phyloP scores from a whole-genome alignment of 35 echinoderm and acorn worm genomes.

The Apostichopus parvimensis region DNA sequence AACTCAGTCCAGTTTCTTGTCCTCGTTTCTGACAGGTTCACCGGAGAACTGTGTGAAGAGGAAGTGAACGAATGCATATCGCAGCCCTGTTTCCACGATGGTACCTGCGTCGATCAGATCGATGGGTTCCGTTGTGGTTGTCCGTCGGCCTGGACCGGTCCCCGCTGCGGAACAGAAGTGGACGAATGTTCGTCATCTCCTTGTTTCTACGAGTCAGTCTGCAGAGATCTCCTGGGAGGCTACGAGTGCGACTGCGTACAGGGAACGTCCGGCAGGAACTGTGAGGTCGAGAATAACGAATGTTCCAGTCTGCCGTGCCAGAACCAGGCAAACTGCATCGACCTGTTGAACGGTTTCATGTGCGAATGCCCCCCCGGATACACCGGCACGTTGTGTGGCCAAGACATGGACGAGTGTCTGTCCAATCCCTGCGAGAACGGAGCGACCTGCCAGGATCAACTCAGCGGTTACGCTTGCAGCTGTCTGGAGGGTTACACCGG shows the following conservation, averaged over 20 bases:
- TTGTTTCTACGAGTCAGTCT: slow-evolving; percentile 69
- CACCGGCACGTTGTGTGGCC: slow-evolving; percentile 62
- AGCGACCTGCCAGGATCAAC: slow-evolving; percentile 64
- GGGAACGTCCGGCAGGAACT: slow-evolving; percentile 72
- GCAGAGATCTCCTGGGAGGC: slow-evolving; percentile 67
- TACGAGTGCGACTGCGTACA: slow-evolving; percentile 71
- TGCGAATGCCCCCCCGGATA: slow-evolving; percentile 72
- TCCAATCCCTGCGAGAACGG: slow-evolving; percentile 79
- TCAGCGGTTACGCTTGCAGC: slow-evolving; percentile 66
- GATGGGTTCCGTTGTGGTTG: slow-evolving; percentile 79
- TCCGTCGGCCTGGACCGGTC: slow-evolving; percentile 77
- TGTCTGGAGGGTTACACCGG: slow-evolving; percentile 72
- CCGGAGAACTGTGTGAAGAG: slow-evolving; percentile 46
- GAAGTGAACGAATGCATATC: slow-evolving; percentile 80
- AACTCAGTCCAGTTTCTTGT: no score
- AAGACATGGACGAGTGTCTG: slow-evolving; percentile 82
- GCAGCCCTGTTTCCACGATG: slow-evolving; percentile 66
- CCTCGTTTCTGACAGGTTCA: slow-evolving; percentile 20
- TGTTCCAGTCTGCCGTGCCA: slow-evolving; percentile 78
- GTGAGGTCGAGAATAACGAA: slow-evolving; percentile 83
- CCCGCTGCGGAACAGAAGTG: slow-evolving; percentile 62
- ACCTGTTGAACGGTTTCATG: slow-evolving; percentile 67
- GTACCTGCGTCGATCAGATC: slow-evolving; percentile 79
- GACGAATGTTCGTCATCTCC: slow-evolving; percentile 88
- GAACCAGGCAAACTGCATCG: slow-evolving; percentile 80